Evolutionary conservation across 92 coral and sea anemone species (phyloP).

Genomic region (Plumapathes pennacea): DNA sequence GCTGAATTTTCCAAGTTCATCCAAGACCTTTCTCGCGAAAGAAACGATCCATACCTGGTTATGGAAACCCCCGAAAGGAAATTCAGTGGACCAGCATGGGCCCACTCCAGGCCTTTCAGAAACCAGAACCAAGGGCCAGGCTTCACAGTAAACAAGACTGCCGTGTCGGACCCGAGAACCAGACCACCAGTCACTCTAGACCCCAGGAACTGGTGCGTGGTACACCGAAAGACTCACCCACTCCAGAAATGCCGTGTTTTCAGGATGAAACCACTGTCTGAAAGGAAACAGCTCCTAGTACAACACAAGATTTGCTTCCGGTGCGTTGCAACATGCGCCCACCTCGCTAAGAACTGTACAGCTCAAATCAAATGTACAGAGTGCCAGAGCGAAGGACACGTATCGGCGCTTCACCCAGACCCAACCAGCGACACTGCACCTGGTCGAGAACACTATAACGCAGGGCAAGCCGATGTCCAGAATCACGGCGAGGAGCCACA

Average conservation of each 20-base stretch:
- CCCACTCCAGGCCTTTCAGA: background rate
- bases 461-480: background rate
- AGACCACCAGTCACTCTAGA: background rate
- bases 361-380: conserved; percentile 3
- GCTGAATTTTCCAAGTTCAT: conserved; percentile 27
- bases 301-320: conserved; percentile 29
- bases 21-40: conserved; percentile 35
- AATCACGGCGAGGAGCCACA: conserved; percentile 51
- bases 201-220: conserved; percentile 20
- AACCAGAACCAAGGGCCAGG: background rate
- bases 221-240: conserved; percentile 38
- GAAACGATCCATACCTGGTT: conserved; percentile 48
- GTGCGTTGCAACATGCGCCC: conserved; percentile 32
- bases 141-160: conserved; percentile 9
- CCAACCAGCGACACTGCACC: background rate
- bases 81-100: no score
- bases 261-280: conserved; percentile 17
- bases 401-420: conserved; percentile 19
- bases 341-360: conserved; percentile 31
- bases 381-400: conserved; percentile 43
- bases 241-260: conserved; percentile 38
- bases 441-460: background rate
- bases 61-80: conserved; percentile 3
- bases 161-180: background rate
- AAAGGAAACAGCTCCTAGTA: conserved; percentile 11